Evolutionary conservation across 2,113 vertebrate genomes (phyloP), one percentile per base, ranked within the genome.

Genomic region (Hypanus sabinus): DNA sequence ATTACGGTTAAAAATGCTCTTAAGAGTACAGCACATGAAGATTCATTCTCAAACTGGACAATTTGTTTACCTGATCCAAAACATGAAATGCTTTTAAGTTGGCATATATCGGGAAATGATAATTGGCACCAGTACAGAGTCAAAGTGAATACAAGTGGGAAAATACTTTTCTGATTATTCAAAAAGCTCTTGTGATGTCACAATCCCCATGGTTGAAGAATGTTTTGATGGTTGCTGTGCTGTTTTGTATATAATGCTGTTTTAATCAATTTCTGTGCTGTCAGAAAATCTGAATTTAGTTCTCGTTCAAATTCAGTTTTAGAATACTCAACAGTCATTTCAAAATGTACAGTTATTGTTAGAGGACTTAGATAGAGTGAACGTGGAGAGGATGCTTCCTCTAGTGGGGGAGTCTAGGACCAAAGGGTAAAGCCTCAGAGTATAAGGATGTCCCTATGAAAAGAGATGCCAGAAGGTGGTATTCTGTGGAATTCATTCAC

Each of bases 21-120:
- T 60, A 90, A 90, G 2, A 38, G 1, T 24, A 93, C 20, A 14
- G 46, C 24, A 16, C 60, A 71, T 38, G 65, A 73, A 55, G 36
- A 73, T 75, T 46, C 36, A 73, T 46, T 73, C 20, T 75, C 68
- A 73, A 73, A 27, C 38, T 71, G 0, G 10, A 18, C 36, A 9
- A 10, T 71, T 24, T 71, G 20, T 70, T 93, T 73, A 75, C 91
- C 70, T 93, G 91, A 93, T 93, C 33, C 65, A 55, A 73, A 46
- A 33, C 38, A 46, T 36, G 33, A 93, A 93, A 46, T 93, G 91
- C 68, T 30, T 93, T 93, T 10, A 93, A 55, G 33, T 24, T 68
- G 33, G 65, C 38, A 70, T 75, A 10, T 46, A 0, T 22, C 36
- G 36, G 73, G 55, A 46, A 70, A 62, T 70, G 88, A 93, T 70